Evolutionary conservation across 92 coral and sea anemone genomes (phyloP).

Genomic region (Zoanthus solanderi): DNA sequence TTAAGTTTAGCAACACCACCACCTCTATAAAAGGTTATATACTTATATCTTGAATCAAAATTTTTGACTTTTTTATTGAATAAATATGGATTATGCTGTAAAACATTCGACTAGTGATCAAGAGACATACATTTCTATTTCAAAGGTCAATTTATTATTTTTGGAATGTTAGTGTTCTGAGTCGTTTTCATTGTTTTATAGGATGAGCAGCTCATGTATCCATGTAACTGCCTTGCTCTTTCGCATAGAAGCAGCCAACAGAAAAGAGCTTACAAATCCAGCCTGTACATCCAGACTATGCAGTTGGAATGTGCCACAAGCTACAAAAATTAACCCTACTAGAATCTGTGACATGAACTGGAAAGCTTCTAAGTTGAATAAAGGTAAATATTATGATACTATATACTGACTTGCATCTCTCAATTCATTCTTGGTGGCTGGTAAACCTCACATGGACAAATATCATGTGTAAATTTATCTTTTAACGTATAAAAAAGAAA

Average conservation of each 20-base stretch:
- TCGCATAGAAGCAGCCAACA: background rate
- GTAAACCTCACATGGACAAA: background rate
- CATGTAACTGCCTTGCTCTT: background rate
- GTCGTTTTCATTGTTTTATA: background rate
- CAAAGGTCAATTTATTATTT: background rate
- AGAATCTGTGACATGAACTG: background rate
- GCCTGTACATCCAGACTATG: background rate
- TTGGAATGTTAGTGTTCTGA: background rate
- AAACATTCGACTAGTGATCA: background rate
- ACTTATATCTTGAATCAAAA: no score
- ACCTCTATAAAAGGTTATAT: no score
- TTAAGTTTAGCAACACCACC: no score
- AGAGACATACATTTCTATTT: background rate
- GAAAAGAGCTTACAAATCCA: background rate
- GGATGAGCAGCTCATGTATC: conserved; percentile 7
- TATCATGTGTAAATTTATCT: conserved; percentile 7
- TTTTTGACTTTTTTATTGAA: no score
- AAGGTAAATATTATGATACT: background rate
- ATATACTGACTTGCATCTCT: background rate
- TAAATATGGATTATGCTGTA: background rate
- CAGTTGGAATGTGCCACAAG: background rate
- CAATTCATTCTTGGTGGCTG: background rate
- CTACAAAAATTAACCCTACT: background rate
- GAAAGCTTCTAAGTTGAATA: background rate
- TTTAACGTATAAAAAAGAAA: background rate